These are phyloP conservation scores for Hemaris fuciformis DNA, from an alignment of 2,888 invertebrate genomes.

Conservation along the genomic window DNA sequence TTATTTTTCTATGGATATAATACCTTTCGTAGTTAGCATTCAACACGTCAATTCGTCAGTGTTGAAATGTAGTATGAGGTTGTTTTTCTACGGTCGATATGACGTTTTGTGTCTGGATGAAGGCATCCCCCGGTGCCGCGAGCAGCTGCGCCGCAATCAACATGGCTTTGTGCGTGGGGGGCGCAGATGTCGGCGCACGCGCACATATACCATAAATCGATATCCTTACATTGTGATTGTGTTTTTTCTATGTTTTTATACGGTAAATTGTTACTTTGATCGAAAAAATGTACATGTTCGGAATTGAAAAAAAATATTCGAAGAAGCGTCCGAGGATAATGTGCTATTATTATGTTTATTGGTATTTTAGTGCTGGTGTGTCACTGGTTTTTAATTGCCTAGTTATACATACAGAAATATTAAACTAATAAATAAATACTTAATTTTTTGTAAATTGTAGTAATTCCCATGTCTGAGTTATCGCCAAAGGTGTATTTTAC, in stretches of 20 bases:
- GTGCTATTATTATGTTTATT: not conserved
- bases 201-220: slow-evolving; percentile 58
- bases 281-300: not conserved
- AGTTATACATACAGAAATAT: not conserved
- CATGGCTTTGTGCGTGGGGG: slow-evolving; percentile 71
- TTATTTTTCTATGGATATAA: not conserved
- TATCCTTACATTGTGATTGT: slow-evolving; percentile 36
- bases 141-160: slow-evolving; percentile 73
- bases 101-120: not conserved
- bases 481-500: not conserved
- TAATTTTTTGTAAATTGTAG: not conserved
- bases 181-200: slow-evolving; percentile 71
- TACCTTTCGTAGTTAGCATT: not conserved
- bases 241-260: slow-evolving; percentile 19
- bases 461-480: not conserved
- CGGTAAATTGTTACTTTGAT: slow-evolving; percentile 11
- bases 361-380: not conserved
- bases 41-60: not conserved
- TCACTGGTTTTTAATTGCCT: not conserved
- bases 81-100: not conserved
- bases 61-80: not conserved
- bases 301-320: not conserved
- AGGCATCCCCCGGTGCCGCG: not conserved
- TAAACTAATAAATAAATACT: not conserved
- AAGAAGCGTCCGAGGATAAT: not conserved